phyloP scores from a whole-genome alignment of 1,140 invertebrate genomes.

The Drosophila kurseongensis region DNA sequence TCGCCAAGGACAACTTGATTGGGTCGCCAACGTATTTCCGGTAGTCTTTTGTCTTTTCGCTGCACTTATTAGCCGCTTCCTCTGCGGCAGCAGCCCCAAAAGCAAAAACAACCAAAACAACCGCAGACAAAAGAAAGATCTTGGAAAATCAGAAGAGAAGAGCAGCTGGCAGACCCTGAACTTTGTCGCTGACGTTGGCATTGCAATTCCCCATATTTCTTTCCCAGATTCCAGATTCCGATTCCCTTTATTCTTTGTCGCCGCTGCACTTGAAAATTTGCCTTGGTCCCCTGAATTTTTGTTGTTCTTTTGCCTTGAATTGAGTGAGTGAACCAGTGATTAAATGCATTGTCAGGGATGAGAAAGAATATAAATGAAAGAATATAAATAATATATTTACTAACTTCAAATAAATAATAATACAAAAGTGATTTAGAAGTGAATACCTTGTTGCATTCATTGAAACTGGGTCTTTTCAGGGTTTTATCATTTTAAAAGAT shows the following conservation, averaged over 20 bases:
- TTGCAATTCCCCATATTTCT: conserved; percentile 51
- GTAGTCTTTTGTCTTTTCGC: conserved; percentile 52
- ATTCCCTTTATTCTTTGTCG: conserved; percentile 46
- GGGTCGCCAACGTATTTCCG: conserved; percentile 68
- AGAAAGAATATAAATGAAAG: not conserved
- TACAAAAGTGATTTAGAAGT: no score
- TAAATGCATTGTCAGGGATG: conserved; percentile 48
- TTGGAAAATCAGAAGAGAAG: conserved; percentile 35
- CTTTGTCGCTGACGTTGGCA: conserved; percentile 61
- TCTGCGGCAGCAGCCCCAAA: conserved; percentile 33
- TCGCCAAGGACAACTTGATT: conserved; percentile 65
- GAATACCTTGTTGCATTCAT: no score
- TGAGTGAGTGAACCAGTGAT: conserved; percentile 61
- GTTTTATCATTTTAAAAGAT: no score
- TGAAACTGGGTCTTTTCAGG: no score
- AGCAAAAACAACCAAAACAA: conserved; percentile 3
- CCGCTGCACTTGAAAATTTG: conserved; percentile 51
- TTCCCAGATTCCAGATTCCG: conserved; percentile 8
- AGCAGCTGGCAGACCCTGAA: conserved; percentile 70
- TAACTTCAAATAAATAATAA: no score
- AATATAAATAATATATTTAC: not conserved
- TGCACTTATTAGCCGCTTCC: conserved; percentile 77
- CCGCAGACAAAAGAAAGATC: conserved; percentile 46
- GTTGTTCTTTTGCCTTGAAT: conserved; percentile 51
- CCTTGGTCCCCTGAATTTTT: conserved; percentile 18